Conservation (phyloP, 1,140 invertebrate species). For the Leptoteleia sp. region DNA sequence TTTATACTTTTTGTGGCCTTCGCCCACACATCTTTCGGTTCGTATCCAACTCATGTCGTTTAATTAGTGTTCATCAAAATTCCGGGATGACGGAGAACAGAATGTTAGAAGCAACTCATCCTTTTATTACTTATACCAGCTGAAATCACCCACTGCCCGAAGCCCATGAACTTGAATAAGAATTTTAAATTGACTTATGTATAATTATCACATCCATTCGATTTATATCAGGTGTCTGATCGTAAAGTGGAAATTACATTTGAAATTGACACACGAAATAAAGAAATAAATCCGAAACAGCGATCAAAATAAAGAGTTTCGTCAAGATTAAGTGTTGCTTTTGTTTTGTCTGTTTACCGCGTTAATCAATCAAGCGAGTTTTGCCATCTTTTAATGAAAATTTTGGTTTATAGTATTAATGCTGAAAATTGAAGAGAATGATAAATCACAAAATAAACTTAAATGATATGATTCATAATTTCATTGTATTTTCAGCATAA, state of each 20-base stretch:
- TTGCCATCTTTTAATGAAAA: slow-evolving; percentile 1
- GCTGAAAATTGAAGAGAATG: too few relatives aligned
- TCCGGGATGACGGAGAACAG: slow-evolving; percentile 66
- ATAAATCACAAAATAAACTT: slow-evolving; percentile 1
- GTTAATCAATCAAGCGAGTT: slow-evolving; percentile 23
- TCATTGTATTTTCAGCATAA: slow-evolving; percentile 21
- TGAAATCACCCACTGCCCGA: slow-evolving; percentile 66
- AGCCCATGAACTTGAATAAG: slow-evolving; percentile 66
- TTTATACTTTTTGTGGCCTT: slow-evolving; percentile 56
- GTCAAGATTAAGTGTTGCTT: slow-evolving; percentile 27
- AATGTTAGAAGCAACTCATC: slow-evolving; percentile 66
- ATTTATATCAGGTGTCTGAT: slow-evolving; percentile 66
- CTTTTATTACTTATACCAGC: slow-evolving; percentile 67
- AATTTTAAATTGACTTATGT: slow-evolving; percentile 68
- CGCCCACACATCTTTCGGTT: slow-evolving; percentile 64
- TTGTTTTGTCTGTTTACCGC: slow-evolving; percentile 24
- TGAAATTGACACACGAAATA: slow-evolving; percentile 64
- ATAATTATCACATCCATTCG: slow-evolving; percentile 67
- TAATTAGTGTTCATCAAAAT: slow-evolving; percentile 69
- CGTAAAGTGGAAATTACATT: slow-evolving; percentile 64
- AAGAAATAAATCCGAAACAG: slow-evolving; percentile 46
- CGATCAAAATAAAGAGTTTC: slow-evolving; percentile 49
- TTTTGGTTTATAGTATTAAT: too few relatives aligned
- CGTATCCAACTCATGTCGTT: slow-evolving; percentile 65
- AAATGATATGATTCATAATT: slow-evolving; percentile 13